phyloP scores from a whole-genome alignment of 1,140 invertebrate species.

The Penaeus indicus region DNA sequence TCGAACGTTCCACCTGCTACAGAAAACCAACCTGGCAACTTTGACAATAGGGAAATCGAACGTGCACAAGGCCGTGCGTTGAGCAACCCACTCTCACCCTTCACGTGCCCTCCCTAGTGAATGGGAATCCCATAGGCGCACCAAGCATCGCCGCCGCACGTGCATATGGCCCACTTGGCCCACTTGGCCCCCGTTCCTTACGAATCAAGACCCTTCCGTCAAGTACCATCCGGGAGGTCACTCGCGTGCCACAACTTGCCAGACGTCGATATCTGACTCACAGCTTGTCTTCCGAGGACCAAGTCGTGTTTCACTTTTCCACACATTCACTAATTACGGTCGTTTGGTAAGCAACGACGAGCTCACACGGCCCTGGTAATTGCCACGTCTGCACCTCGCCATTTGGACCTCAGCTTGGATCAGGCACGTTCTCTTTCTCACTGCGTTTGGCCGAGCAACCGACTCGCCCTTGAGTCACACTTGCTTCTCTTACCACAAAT shows the following conservation, averaged over 20 bases:
- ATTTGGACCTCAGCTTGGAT: neutral
- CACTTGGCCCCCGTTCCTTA: no score
- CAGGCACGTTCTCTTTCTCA: conserved; percentile 4
- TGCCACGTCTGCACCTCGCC: conserved; percentile 59
- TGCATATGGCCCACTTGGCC: no score
- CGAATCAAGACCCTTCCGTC: no score
- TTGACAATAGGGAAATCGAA: conserved; percentile 28
- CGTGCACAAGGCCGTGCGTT: conserved; percentile 34
- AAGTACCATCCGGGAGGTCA: no score
- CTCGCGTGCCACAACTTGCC: no score
- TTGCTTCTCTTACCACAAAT: neutral
- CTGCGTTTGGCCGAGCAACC: no score
- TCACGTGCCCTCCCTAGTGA: no score
- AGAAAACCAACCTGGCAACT: conserved; percentile 12
- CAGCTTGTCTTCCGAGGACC: no score
- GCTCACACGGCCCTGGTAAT: conserved; percentile 11
- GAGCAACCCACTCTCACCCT: conserved; percentile 28
- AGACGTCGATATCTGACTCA: no score
- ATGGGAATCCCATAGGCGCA: no score
- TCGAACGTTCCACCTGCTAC: neutral
- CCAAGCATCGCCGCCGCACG: no score
- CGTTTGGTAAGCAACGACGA: neutral
- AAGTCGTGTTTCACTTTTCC: no score
- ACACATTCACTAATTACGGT: neutral
- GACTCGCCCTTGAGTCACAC: neutral